phyloP scores from a whole-genome alignment of 1,140 invertebrate species.

The Drosophila kurseongensis region DNA sequence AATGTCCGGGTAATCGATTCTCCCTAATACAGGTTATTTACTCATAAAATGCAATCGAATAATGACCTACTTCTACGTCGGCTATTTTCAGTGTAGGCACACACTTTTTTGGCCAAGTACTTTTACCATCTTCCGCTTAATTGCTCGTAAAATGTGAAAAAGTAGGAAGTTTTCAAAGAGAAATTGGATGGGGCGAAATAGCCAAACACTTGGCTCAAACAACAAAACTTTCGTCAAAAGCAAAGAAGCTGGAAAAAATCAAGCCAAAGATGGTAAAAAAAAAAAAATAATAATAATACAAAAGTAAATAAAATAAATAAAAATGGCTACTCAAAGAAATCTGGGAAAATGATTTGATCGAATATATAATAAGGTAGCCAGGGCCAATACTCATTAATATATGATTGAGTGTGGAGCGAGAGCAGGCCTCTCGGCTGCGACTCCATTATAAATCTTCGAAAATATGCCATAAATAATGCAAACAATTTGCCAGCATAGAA shows the following conservation, averaged over 20 bases:
- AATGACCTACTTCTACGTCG: constrained; percentile 12
- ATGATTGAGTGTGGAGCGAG: constrained; percentile 56
- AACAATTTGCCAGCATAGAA: constrained; percentile 71
- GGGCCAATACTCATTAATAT: constrained; percentile 69
- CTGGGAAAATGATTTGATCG: constrained; percentile 47
- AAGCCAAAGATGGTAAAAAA: constrained; percentile 15
- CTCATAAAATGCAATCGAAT: too few relatives aligned
- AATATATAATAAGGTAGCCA: constrained; percentile 57
- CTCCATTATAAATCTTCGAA: constrained; percentile 81
- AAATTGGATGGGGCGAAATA: constrained; percentile 15
- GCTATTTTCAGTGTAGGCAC: constrained; percentile 29
- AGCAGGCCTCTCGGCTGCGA: constrained; percentile 34
- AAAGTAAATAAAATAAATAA: constrained; percentile 3
- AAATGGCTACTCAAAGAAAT: constrained; percentile 19
- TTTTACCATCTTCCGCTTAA: constrained; percentile 73
- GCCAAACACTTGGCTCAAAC: constrained; percentile 45
- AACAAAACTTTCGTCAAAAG: constrained; percentile 55
- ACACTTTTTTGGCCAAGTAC: constrained; percentile 60
- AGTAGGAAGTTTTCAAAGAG: constrained; percentile 43
- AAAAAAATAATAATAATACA: constrained; percentile 3
- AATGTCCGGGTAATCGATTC: too few relatives aligned
- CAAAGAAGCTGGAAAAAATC: constrained; percentile 10
- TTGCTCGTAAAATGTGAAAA: constrained; percentile 77
- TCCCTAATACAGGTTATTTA: too few relatives aligned
- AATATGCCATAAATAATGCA: constrained; percentile 80